These are phyloP conservation scores for Sapayoa aenigma DNA, from an alignment of 2,113 vertebrate genomes.

Conservation along the genomic window DNA sequence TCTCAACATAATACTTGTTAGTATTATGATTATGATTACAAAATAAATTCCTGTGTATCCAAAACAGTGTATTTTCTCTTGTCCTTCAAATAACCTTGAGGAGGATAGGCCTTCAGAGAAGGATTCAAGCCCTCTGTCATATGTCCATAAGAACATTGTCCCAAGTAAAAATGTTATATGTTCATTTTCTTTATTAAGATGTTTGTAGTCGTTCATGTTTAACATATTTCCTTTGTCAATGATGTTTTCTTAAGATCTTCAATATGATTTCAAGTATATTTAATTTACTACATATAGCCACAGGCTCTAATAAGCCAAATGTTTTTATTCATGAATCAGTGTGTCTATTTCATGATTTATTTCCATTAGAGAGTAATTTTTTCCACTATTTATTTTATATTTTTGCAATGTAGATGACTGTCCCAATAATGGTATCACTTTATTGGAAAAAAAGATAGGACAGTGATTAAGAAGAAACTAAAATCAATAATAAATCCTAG, in stretches of 20 bases:
- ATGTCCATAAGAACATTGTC: fast-evolving
- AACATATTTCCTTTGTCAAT: background rate
- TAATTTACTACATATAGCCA: background rate
- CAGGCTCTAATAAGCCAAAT: background rate
- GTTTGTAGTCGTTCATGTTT: background rate
- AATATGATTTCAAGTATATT: background rate
- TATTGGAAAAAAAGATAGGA: no score
- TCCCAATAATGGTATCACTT: no score
- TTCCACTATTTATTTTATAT: no score
- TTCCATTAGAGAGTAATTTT: no score
- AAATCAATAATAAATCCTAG: no score
- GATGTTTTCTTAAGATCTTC: background rate
- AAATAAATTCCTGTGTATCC: background rate
- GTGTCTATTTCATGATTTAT: no score
- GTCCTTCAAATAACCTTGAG: background rate
- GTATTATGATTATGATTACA: background rate
- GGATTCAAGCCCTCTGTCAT: background rate
- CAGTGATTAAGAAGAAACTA: no score
- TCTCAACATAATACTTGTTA: background rate
- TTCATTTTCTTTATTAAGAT: background rate
- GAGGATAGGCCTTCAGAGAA: fast-evolving
- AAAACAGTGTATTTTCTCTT: background rate
- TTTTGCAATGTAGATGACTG: no score
- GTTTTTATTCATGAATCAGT: no score
- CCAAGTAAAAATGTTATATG: background rate